Conservation (phyloP, 1,140 invertebrate genomes). For the Anastrepha obliqua region DNA sequence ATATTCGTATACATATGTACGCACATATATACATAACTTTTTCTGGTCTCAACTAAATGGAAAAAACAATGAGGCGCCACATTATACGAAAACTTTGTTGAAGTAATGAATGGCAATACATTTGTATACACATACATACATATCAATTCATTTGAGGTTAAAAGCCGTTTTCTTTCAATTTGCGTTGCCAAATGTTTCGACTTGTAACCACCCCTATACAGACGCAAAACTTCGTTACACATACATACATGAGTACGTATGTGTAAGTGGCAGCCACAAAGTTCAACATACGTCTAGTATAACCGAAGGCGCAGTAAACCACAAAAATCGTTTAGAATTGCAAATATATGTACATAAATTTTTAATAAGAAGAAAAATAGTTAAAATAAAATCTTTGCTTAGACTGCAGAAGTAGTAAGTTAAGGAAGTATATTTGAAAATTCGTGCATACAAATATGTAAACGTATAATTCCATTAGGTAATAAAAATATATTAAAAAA, state of each 20-base stretch:
- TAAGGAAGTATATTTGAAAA: neutral
- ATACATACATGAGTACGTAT: neutral
- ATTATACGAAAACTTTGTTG: too few relatives aligned
- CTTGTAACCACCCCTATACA: neutral
- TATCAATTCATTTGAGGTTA: too few relatives aligned
- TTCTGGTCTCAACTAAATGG: too few relatives aligned
- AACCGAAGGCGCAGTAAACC: slow-evolving; percentile 15
- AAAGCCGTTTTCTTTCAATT: neutral
- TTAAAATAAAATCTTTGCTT: neutral
- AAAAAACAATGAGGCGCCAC: too few relatives aligned
- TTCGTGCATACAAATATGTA: too few relatives aligned
- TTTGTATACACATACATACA: too few relatives aligned
- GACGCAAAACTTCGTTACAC: neutral
- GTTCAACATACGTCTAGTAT: slow-evolving; percentile 40
- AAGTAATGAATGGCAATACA: too few relatives aligned
- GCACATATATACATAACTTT: too few relatives aligned
- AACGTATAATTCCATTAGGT: too few relatives aligned
- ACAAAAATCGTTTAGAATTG: slow-evolving; percentile 44
- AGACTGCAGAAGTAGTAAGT: neutral
- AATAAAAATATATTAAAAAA: too few relatives aligned
- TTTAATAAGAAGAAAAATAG: neutral
- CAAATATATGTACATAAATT: neutral
- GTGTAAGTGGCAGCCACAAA: slow-evolving; percentile 34
- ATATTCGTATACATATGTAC: too few relatives aligned
- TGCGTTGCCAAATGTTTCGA: neutral